These are phyloP conservation scores for Nannoperca australis DNA, from an alignment of 2,797 vertebrate species.

Conservation along the genomic window DNA sequence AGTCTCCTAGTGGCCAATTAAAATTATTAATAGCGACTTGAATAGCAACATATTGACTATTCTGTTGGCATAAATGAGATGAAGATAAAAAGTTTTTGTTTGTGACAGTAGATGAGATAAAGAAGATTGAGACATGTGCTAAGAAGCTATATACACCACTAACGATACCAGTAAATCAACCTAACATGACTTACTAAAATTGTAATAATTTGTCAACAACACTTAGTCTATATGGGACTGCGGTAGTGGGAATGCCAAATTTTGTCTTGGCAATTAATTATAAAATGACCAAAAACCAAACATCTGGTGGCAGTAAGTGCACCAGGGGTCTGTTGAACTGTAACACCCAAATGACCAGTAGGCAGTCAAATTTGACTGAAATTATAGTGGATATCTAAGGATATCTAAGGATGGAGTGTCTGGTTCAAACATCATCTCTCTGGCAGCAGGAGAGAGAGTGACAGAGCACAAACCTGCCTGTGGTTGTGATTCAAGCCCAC, in stretches of 20 bases:
- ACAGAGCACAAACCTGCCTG: conserved; percentile 27
- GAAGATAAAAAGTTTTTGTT: neutral
- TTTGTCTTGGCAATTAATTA: neutral
- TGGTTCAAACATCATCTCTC: neutral
- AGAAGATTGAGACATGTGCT: neutral
- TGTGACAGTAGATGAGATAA: neutral
- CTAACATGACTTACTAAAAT: neutral
- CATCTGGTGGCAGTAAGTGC: neutral
- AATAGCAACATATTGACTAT: neutral
- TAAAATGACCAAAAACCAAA: neutral
- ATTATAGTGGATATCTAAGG: neutral
- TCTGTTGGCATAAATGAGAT: neutral
- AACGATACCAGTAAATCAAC: neutral
- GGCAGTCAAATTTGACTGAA: neutral
- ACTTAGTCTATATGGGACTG: neutral
- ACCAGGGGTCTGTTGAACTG: neutral
- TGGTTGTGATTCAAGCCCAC: conserved; percentile 51
- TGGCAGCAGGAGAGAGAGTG: conserved; percentile 16
- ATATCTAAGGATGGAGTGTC: neutral
- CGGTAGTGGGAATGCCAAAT: neutral
- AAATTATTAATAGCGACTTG: neutral
- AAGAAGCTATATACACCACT: neutral
- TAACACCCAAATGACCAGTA: neutral
- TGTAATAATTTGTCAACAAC: neutral
- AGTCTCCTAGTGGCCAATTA: neutral